Percentiles rank a stretch among this genome's conserved stretches.
Evolutionary conservation across 2,113 vertebrate species (phyloP).

Genomic region (Prionailurus bengalensis): DNA sequence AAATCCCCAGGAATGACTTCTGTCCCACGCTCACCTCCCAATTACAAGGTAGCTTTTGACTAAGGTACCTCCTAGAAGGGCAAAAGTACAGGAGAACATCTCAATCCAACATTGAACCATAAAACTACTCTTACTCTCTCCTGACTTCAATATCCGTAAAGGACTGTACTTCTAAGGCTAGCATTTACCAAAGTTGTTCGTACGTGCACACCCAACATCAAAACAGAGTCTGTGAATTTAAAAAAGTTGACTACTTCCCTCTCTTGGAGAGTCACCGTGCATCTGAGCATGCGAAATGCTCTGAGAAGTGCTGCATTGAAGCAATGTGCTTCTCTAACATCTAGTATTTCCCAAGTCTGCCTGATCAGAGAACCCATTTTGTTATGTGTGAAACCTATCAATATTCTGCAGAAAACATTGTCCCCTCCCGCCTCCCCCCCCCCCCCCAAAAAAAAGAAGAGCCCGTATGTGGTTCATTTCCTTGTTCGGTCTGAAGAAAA

Average conservation of each 20-base stretch:
- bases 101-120: background rate
- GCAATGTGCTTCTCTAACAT: background rate
- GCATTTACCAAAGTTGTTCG: background rate
- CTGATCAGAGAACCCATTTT: background rate
- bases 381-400: background rate
- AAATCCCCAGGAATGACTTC: background rate
- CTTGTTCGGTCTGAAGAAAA: conserved; percentile 27
- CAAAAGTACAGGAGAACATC: background rate
- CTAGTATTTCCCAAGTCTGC: background rate
- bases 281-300: background rate
- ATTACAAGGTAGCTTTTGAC: background rate
- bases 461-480: background rate
- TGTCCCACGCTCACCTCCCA: background rate
- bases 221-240: background rate
- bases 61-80: background rate
- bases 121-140: background rate
- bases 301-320: conserved; percentile 1
- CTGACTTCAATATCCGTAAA: background rate
- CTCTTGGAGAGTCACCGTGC: background rate
- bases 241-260: background rate
- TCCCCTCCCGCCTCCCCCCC: no score
- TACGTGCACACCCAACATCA: background rate
- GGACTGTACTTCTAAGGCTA: background rate
- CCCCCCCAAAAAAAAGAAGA: background rate
- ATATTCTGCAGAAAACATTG: conserved; percentile 27